Percentiles rank a stretch among this genome's conserved stretches.
These are phyloP conservation scores for Stramonita haemastoma DNA, from an alignment of 2,888 invertebrate species.

Conservation along the genomic window DNA sequence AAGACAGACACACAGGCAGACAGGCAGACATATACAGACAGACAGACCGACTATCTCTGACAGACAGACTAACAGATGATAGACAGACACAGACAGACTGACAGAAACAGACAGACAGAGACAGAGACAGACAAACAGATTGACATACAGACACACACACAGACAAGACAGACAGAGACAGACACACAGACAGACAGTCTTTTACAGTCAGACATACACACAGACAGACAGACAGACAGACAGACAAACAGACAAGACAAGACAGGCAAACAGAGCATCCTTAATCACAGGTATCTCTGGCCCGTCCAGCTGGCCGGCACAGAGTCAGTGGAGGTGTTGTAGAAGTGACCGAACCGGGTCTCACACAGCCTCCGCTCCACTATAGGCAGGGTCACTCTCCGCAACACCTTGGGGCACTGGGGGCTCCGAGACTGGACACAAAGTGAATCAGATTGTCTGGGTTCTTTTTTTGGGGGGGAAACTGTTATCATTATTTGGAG, in stretches of 20 bases:
- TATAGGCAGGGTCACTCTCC: conserved; percentile 43
- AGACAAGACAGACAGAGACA: no score
- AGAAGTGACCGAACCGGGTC: conserved; percentile 31
- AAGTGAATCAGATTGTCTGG: no score
- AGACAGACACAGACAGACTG: not conserved
- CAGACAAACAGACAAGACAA: not conserved
- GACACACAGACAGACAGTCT: not conserved
- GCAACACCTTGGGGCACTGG: conserved; percentile 41
- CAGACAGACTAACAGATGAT: no score
- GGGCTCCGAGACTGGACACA: conserved; percentile 37
- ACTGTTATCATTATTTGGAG: no score
- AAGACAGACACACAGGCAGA: not conserved
- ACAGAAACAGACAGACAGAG: not conserved
- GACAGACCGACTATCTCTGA: no score
- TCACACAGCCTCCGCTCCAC: conserved; percentile 38
- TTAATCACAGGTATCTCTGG: conserved; percentile 48
- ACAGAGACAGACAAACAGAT: not conserved
- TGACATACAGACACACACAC: no score
- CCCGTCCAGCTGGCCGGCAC: conserved; percentile 48
- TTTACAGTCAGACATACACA: not conserved
- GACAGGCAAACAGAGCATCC: not conserved
- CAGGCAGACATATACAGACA: no score
- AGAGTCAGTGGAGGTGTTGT: conserved; percentile 27
- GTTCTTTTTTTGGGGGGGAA: no score
- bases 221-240: not conserved